Evolutionary conservation across 2,888 invertebrate species (phyloP).

Genomic region (Cybosia mesomella): DNA sequence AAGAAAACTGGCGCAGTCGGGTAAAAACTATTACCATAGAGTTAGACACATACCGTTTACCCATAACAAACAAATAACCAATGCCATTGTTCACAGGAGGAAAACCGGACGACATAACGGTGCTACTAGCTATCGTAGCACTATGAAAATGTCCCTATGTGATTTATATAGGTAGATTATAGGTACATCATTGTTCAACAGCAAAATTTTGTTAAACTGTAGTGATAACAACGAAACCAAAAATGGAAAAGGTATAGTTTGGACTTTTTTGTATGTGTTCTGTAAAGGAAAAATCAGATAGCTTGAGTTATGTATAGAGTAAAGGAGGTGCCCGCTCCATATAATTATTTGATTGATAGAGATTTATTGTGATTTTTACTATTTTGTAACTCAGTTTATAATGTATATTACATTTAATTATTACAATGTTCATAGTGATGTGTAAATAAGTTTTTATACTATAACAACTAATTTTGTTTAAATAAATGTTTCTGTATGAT

Average conservation of each 20-base stretch:
- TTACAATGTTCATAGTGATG: constrained; percentile 43
- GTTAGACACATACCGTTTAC: neutral
- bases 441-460: constrained; percentile 50
- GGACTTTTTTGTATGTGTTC: constrained; percentile 41
- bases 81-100: constrained; percentile 91
- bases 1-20: too few species aligned
- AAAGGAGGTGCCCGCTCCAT: constrained; percentile 48
- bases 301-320: constrained; percentile 32
- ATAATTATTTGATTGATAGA: constrained; percentile 20
- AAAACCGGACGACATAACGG: constrained; percentile 99
- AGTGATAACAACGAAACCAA: constrained; percentile 78
- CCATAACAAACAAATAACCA: neutral
- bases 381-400: constrained; percentile 38
- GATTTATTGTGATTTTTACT: constrained; percentile 29
- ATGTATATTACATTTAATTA: constrained; percentile 42
- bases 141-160: constrained; percentile 86
- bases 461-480: constrained; percentile 40
- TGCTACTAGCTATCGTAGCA: constrained; percentile 97
- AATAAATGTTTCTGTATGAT: constrained; percentile 49
- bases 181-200: constrained; percentile 67
- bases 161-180: constrained; percentile 70
- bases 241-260: constrained; percentile 60
- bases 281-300: constrained; percentile 34
- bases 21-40: too few species aligned
- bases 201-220: constrained; percentile 69